Evolutionary conservation across 2,113 vertebrate species (phyloP), one percentile per base, ranked within the genome.

Genomic region (Syngnathus scovelli): DNA sequence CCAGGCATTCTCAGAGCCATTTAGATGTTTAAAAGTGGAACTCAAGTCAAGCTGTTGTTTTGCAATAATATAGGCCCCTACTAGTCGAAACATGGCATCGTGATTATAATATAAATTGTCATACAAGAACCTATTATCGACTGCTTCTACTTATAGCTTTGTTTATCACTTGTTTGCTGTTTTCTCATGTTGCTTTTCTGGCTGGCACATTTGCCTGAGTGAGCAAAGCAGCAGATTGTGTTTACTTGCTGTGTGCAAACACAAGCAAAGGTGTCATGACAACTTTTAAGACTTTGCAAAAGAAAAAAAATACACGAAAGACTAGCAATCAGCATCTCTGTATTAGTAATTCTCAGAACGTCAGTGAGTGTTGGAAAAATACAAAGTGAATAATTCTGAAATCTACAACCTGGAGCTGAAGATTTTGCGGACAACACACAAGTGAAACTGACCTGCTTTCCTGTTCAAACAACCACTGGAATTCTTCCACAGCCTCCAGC

Each of bases 391-490:
- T 76, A 36, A 72, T 66, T 55, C 37, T 58, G 70, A 46, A 75
- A 51, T 64, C 16, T 55, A n/a, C 23, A 61, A 33, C 37, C 1
- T 38, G 38, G 56, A 62, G 64, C 23, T 6, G 63, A 39, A 38
- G 10, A 41, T 62, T 39, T 21, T 58, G 62, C 41, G 49, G 38
- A 23, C 61, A 60, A 61, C 61, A 48, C 70, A 70, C 49, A 68
- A 62, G 46, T 77, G 67, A 72, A 19, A 61, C 59, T 78, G 73
- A 80, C 66, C 74, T 37, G 51, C 55, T 75, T 84, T 52, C 64
- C 66, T 79, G 71, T 77, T 46, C 66, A 72, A 80, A 82, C 76
- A 79, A 27, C 19, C 18, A 1, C 61, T 2, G 21, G 13, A 6
- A 23, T 71, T 36, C 41, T 64, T 74, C 64, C n/a, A 60, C 7